These are phyloP conservation scores for Ichneumoninae sp. DNA, from an alignment of 2,888 invertebrate species.

Conservation along the genomic window DNA sequence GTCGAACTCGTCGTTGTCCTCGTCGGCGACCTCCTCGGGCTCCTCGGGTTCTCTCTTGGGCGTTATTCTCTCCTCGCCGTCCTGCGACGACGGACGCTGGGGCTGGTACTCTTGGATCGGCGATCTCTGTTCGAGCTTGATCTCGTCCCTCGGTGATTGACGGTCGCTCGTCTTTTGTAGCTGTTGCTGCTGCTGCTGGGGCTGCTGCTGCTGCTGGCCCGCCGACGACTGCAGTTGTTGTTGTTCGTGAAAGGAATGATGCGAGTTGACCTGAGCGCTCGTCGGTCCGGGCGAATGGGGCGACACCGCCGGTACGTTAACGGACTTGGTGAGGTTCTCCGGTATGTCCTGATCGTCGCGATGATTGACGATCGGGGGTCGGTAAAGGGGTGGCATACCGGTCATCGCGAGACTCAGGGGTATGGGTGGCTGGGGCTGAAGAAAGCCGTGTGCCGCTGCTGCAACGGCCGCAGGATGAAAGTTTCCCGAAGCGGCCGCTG, in stretches of 20 bases:
- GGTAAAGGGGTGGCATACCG: conserved; percentile 87
- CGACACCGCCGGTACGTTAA: conserved; percentile 75
- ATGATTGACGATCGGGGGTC: conserved; percentile 87
- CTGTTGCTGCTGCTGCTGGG: conserved; percentile 58
- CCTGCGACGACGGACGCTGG: conserved; percentile 75
- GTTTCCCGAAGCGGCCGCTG: conserved; percentile 56
- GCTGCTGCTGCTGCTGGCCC: conserved; percentile 69
- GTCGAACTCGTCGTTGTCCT: conserved; percentile 86
- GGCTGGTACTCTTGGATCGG: conserved; percentile 73
- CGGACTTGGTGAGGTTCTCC: conserved; percentile 91
- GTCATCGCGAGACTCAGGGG: conserved; percentile 83
- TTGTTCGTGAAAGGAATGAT: conserved; percentile 80
- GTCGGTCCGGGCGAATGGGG: conserved; percentile 78
- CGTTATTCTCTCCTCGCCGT: conserved; percentile 85
- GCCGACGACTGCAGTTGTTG: conserved; percentile 37
- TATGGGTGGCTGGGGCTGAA: conserved; percentile 88
- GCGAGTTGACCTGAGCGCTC: conserved; percentile 78
- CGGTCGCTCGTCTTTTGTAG: conserved; percentile 50
- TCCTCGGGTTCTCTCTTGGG: conserved; percentile 89
- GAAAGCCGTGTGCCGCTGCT: conserved; percentile 85
- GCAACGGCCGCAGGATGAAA: conserved; percentile 75
- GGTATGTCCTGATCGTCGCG: conserved; percentile 91
- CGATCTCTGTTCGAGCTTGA: conserved; percentile 66
- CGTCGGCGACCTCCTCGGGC: conserved; percentile 87
- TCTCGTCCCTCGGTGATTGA: conserved; percentile 60